These are phyloP conservation scores for Drosophila antonietae DNA, from an alignment of 2,888 invertebrate species.

Conservation along the genomic window DNA sequence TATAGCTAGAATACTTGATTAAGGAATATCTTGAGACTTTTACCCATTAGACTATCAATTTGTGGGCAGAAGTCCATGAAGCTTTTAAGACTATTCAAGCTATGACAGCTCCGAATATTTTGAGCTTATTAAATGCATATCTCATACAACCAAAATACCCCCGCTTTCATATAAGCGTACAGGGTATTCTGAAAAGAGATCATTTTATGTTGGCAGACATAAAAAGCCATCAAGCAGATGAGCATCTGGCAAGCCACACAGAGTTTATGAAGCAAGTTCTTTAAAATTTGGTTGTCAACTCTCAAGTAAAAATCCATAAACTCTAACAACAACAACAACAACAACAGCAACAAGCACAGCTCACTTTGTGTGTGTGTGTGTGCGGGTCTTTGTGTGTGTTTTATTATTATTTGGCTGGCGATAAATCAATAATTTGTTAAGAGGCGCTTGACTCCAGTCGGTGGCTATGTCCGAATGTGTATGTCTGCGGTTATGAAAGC, in stretches of 20 bases:
- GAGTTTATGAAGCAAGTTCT: conserved; percentile 35
- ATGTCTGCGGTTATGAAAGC: conserved; percentile 64
- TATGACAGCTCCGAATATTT: too few relatives aligned
- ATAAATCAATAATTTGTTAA: conserved; percentile 78
- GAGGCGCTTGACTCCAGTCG: conserved; percentile 51
- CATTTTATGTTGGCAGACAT: conserved; percentile 33
- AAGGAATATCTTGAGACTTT: too few relatives aligned
- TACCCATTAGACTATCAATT: neutral
- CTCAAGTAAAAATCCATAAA: conserved; percentile 18
- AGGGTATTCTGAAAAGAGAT: neutral
- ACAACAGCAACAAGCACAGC: neutral
- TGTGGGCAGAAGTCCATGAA: neutral
- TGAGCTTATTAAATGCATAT: neutral
- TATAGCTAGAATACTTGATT: too few relatives aligned
- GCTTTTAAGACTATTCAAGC: neutral
- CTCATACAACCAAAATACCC: neutral
- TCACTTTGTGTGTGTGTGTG: conserved; percentile 1
- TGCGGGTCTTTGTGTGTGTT: conserved; percentile 23
- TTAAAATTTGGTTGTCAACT: conserved; percentile 33
- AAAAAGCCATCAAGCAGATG: conserved; percentile 25
- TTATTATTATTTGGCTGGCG: conserved; percentile 44
- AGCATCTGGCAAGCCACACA: conserved; percentile 28
- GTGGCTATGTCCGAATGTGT: conserved; percentile 14
- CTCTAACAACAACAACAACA: conserved; percentile 11
- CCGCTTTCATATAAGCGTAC: neutral